phyloP scores from a whole-genome alignment of 2,113 vertebrate genomes.

The Megalops atlanticus region DNA sequence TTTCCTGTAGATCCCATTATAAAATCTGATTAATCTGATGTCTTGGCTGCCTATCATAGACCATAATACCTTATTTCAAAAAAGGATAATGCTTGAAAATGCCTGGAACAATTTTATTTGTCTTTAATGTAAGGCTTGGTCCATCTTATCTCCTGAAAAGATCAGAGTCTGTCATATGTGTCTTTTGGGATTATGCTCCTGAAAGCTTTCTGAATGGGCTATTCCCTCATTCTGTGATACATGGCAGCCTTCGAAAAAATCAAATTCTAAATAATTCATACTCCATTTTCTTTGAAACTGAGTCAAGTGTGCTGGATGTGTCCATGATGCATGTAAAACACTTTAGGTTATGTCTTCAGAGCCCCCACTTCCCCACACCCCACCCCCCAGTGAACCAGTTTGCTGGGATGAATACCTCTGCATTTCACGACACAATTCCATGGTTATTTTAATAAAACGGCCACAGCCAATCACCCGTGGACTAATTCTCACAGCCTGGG shows the following conservation, averaged over 20 bases:
- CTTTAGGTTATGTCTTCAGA: conserved; percentile 4
- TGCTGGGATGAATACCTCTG: conserved; percentile 24
- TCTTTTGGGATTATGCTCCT: background rate
- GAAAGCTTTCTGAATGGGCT: background rate
- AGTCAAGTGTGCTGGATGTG: background rate
- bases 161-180: background rate
- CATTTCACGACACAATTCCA: conserved; percentile 31
- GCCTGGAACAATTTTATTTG: background rate
- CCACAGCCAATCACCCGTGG: conserved; percentile 25
- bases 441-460: conserved; percentile 42
- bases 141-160: background rate
- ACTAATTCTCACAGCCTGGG: conserved; percentile 20
- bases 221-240: background rate
- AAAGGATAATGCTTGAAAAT: background rate
- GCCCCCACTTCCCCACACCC: background rate
- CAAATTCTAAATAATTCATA: conserved; percentile 42
- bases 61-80: background rate
- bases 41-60: background rate
- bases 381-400: background rate
- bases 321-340: conserved; percentile 10
- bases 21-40: background rate
- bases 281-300: background rate
- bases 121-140: background rate
- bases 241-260: background rate
- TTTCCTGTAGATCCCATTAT: background rate